Evolutionary conservation across 1,140 invertebrate species (phyloP).

Genomic region (Marisa cornuarietis): DNA sequence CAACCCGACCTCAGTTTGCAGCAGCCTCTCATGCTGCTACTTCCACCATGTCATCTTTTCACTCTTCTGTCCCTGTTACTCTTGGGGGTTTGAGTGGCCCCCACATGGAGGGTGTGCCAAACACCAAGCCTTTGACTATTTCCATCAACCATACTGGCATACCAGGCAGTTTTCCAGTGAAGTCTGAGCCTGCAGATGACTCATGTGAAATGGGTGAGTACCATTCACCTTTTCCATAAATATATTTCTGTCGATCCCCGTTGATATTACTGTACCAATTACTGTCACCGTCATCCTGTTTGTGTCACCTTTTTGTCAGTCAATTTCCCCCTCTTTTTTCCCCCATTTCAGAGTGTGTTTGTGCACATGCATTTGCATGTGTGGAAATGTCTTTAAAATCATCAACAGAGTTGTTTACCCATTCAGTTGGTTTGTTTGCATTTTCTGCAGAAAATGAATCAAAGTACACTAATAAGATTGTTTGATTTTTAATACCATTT

Average conservation of each 20-base stretch:
- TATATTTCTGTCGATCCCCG: too few species aligned
- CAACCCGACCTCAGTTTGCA: slow-evolving; percentile 3
- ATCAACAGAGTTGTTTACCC: neutral
- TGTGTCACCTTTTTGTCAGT: too few species aligned
- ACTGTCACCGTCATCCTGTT: too few species aligned
- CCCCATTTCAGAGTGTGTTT: neutral
- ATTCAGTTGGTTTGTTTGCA: neutral
- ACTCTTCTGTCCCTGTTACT: neutral
- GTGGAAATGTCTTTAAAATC: neutral
- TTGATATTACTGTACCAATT: too few species aligned
- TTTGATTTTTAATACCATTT: neutral
- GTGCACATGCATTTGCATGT: too few species aligned
- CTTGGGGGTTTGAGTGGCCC: neutral
- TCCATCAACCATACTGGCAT: slow-evolving; percentile 16
- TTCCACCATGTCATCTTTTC: neutral
- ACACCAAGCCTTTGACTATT: neutral
- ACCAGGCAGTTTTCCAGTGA: slow-evolving; percentile 10
- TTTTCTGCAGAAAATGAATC: neutral
- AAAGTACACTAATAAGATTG: too few species aligned
- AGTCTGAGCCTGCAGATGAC: slow-evolving; percentile 27
- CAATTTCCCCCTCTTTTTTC: too few species aligned
- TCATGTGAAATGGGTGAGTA: slow-evolving; percentile 9
- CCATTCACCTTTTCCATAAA: too few species aligned
- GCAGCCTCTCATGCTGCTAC: slow-evolving; percentile 3
- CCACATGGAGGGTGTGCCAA: neutral